Base-by-base conservation (phyloP, 2,888 invertebrate species). In the Apotomis turbidana region DNA sequence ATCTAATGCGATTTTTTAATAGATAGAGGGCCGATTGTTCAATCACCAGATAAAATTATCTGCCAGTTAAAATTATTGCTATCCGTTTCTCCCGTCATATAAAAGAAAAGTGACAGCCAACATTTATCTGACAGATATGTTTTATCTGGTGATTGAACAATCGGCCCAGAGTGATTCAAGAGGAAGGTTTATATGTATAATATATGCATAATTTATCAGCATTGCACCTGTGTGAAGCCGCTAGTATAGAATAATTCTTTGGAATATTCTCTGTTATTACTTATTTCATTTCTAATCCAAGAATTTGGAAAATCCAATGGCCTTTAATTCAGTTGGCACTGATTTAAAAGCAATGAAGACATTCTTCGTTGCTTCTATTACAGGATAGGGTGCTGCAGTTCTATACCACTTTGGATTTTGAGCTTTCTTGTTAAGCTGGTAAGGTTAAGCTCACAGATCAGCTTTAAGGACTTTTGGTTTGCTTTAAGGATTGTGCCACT, bases 221-320 rank as follows among this genome's bases (percentile, higher is more conserved):
- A 27, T 27, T 27, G 27, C 27, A 27, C 27, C 27, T 27, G 27
- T 2, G 27, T 2, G 27, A 27, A 27, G 27, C 27, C 27, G 27
- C 27, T 27, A 27, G 27, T 15, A 27, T 27, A 27, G 27, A 66
- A 27, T 66, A 66, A 54, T 46, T 38, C 15, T 12, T 12, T 44
- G 41, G 12, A 44, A 10, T 27, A 15, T 60, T 12, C 49, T 12
- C 55, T 68, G 27, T 54, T 60, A 51, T 54, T 13, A 52, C 54
- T 68, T 61, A 46, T 68, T 68, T 61, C 55, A 46, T 68, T 68
- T 61, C 13, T 41, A 68, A 54, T 69, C 36, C 8, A 5, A 8
- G 52, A 66, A 54, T 64, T 60, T 5, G 13, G 13, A 59, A 38
- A 46, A 66, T 67, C 6, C 13, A 4, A 38, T 41, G n/a, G 57